A percentile compares a stretch with the other conserved stretches of the same genome.
phyloP scores from a whole-genome alignment of 35 echinoderm and acorn worm species.

The Strongylocentrotus purpuratus region DNA sequence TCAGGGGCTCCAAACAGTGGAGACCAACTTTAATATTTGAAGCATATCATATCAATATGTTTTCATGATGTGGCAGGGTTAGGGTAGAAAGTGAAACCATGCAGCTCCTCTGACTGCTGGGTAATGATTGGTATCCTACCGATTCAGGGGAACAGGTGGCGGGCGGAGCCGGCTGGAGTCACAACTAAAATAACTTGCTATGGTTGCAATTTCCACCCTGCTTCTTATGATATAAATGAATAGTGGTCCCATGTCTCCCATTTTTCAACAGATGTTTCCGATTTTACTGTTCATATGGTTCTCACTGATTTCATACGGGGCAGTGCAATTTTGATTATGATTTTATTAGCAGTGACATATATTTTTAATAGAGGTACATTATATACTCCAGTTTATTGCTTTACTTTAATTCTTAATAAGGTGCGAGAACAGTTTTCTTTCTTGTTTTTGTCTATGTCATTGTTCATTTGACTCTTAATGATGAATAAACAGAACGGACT shows the following conservation, averaged over 20 bases:
- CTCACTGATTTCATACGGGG: not conserved
- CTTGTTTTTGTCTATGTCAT: too few species aligned
- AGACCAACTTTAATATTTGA: not conserved
- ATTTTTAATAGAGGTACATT: not conserved
- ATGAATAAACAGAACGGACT: too few species aligned
- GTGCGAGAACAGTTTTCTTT: too few species aligned
- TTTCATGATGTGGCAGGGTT: not conserved
- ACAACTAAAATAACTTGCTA: not conserved
- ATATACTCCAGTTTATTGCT: too few species aligned
- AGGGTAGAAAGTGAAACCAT: not conserved
- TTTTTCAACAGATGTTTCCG: not conserved
- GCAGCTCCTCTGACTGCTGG: not conserved
- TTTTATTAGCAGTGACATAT: not conserved
- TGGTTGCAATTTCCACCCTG: not conserved
- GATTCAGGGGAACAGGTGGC: not conserved
- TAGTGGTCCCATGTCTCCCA: not conserved
- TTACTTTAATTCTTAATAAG: too few species aligned
- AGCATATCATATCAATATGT: not conserved
- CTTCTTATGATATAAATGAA: not conserved
- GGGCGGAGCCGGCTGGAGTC: not conserved
- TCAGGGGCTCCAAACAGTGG: not conserved
- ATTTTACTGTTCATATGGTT: not conserved
- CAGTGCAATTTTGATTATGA: not conserved
- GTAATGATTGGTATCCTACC: not conserved
- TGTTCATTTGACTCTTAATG: too few species aligned